Evolutionary conservation across 1,140 invertebrate genomes (phyloP), one percentile per base, ranked within the genome.

Genomic region (Atta cephalotes): DNA sequence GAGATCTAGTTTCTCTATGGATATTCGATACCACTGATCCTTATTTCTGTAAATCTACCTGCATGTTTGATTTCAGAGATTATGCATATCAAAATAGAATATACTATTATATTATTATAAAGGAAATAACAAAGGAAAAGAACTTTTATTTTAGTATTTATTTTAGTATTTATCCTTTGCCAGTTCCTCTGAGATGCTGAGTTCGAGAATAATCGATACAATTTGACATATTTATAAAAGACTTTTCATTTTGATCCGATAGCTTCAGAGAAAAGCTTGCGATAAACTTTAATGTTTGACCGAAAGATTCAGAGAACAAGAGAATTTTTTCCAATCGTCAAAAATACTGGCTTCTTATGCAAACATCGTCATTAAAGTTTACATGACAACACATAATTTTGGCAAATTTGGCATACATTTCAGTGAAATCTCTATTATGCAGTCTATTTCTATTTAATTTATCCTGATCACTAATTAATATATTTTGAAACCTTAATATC

Each of bases 21-120:
- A 62, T 76, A 84, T 84, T 76, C 58, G 71, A 84, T 82, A 74
- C 68, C 39, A 56, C 53, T 21, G 49, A 58, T 71, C 79, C 65
- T 81, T 81, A 81, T 60, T 58, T 76, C 56, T 28, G 14, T 68
- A 56, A 68, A 56, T 68, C 28, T 35, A 14, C 12, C 12, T 60
- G 56, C 35, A 60, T 74, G 39, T 84, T 74, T 84, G 70, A 25
- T 49, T 62, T 74, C 12, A 31, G 66, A 51, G 39, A 68, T 68
- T 68, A 66, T 60, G 45, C 16, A 82, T 56, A 39, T 45, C 65
- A n/a, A 70, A 58, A 45, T 10, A 12, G 10, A 58, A 14, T 63
- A 14, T 63, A 5, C 12, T 51, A 35, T 21, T 25, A 25, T 25
- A 25, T 7, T 51, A 35, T 21, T 16, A n/a, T 28, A 78, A 78